Evolutionary conservation across 2,797 vertebrate species (phyloP), one percentile per base, ranked within the genome.

Genomic region (Ctenopoma multispine): DNA sequence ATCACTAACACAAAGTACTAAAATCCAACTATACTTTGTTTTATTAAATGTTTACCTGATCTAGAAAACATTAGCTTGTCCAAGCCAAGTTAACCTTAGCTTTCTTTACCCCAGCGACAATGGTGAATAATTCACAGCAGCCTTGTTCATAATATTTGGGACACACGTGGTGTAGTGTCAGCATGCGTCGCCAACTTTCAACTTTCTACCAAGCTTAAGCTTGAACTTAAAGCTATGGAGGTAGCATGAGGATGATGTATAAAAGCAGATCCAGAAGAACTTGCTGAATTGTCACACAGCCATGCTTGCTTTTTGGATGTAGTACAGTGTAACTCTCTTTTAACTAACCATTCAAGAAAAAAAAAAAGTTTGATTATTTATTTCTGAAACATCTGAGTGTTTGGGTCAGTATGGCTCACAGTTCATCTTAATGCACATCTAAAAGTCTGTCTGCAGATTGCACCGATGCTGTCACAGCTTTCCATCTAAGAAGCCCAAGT

Each of bases 351-450:
- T 6, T 29, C 27, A 29, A 29, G 7, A 29, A 29, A 29, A 4
- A 29, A 29, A 4, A 29, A 29, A 10, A 10, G n/a, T 58, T 72
- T 55, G 43, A 75, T 56, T 23, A 44, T 34, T 44, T 53, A 20
- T 78, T 41, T 17, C 60, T 67, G 44, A 15, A 21, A 24, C 38
- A 17, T 43, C 3, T 18, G 13, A 9, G 29, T 55, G 48, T 58
- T 58, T 11, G 34, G 10, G 6, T 29, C 27, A 29, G 50, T 7
- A 4, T 14, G 29, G 34, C 31, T 69, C 40, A 49, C 23, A 50
- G 5, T 64, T 65, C 5, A 64, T 70, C 56, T 64, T 36, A 10
- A 31, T 58, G 50, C 46, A 46, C 24, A 43, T 60, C 23, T 1
- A 12, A 64, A 24, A 54, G 34, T 41, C 43, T 59, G 5, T 21